A percentile compares a stretch with the other conserved stretches of the same genome.
Conservation (phyloP, 1,140 invertebrate species). For the Laupala kohalensis region DNA sequence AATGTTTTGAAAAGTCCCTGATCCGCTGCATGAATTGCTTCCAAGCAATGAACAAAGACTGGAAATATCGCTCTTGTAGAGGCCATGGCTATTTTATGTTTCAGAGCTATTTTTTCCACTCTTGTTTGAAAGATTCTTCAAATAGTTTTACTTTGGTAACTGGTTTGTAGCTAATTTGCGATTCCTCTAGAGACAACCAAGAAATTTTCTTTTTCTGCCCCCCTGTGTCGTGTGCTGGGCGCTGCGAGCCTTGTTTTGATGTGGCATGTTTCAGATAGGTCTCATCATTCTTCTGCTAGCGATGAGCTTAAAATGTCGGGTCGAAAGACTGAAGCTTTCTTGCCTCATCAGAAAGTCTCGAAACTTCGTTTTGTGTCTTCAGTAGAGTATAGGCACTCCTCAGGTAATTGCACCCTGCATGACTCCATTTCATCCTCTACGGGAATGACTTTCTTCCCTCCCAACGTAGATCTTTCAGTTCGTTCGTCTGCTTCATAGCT, state of each 20-base stretch:
- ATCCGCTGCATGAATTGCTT: not conserved
- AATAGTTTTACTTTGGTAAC: not conserved
- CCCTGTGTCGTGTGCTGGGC: not conserved
- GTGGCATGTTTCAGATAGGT: constrained; percentile 41
- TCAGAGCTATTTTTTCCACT: not conserved
- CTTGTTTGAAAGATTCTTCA: not conserved
- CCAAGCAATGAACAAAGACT: not conserved
- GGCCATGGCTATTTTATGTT: not conserved
- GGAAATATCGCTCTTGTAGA: not conserved
- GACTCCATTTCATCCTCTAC: constrained; percentile 15
- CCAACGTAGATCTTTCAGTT: not conserved
- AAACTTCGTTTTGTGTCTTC: constrained; percentile 67
- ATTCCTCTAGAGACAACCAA: not conserved
- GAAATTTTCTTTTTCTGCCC: not conserved
- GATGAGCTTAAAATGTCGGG: constrained; percentile 8
- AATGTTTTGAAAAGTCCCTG: not conserved
- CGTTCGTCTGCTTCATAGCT: not conserved
- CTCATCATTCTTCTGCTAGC: constrained; percentile 8
- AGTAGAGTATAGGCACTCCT: constrained; percentile 53
- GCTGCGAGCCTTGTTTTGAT: constrained; percentile 17
- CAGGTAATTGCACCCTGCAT: constrained; percentile 37
- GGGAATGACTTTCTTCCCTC: not conserved
- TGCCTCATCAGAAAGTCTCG: constrained; percentile 43
- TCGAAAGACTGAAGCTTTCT: constrained; percentile 36
- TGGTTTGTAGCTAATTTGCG: not conserved